Percentiles rank a stretch among this genome's conserved stretches.
Evolutionary conservation across 2,888 invertebrate genomes (phyloP).

Genomic region (Bellardia pandia): DNA sequence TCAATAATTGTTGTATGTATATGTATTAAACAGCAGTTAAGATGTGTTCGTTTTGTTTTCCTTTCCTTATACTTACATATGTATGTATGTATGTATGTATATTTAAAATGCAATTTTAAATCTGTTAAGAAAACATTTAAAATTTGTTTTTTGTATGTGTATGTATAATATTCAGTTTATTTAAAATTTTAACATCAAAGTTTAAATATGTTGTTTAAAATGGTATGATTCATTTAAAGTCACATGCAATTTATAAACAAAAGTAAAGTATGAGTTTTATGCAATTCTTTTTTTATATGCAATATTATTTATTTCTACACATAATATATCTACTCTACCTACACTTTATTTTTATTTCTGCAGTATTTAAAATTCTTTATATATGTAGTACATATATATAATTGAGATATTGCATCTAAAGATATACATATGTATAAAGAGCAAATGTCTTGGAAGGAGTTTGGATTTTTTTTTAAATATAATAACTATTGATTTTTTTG

Average conservation of each 20-base stretch:
- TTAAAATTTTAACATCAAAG: constrained; percentile 50
- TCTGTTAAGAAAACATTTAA: constrained; percentile 64
- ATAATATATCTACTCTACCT: too few relatives aligned
- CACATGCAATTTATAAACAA: constrained; percentile 14
- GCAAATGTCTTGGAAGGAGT: constrained; percentile 2
- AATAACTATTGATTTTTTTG: constrained; percentile 43
- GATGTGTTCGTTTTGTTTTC: background rate
- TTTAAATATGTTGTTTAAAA: constrained; percentile 37
- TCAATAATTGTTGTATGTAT: constrained; percentile 23
- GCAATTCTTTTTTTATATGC: constrained; percentile 42
- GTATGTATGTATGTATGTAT: background rate
- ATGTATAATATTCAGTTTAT: constrained; percentile 17
- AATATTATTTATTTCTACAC: constrained; percentile 25
- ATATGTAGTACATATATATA: background rate
- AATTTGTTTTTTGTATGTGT: constrained; percentile 28
- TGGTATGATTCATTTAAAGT: constrained; percentile 49
- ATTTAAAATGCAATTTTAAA: constrained; percentile 54
- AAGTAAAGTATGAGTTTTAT: constrained; percentile 53
- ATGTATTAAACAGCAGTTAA: constrained; percentile 28
- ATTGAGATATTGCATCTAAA: background rate
- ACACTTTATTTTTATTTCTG: background rate
- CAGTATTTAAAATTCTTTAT: constrained; percentile 20
- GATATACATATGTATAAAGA: background rate
- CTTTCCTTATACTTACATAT: background rate
- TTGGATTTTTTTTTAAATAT: background rate